Base-by-base conservation (phyloP, 2,797 vertebrate genomes). In the Sebastes itinus region DNA sequence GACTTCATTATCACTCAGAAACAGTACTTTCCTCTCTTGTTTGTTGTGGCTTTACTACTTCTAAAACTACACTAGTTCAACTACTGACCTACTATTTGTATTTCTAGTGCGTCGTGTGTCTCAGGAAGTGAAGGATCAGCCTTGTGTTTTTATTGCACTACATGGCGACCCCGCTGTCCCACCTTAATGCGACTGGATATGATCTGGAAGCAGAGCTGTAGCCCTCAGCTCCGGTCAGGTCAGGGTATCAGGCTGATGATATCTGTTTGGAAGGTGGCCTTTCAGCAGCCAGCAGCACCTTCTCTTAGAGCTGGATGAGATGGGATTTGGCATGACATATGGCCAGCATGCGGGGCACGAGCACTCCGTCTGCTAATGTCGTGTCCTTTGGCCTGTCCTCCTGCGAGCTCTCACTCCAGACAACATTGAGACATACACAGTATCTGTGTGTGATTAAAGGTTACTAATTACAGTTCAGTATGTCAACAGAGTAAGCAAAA, bases 291-390 rank as follows among this genome's bases (percentile, higher is more conserved):
- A 13, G 78, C 84, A 83, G 77, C 84, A 78, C 86, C 87, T 90
- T 85, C 63, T 73, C 77, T 81, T 72, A 55, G 78, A 1, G 1
- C 27, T 22, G 9, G 84, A 82, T 69, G 67, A 75, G 89, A 88
- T 81, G 77, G 74, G 73, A 81, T 92, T 76, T 85, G 80, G 70
- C 68, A 6, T 82, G 87, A 89, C 93, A 92, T 92, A 92, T 91
- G 91, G 91, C 55, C 78, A 60, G 52, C 75, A 68, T 88, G 86
- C 58, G 46, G 87, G 80, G 79, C 55, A 12, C 42, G 11, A 80
- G 83, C 61, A 11, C 58, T 60, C 85, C 85, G 63, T 87, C 88
- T 93, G 90, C 66, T 91, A 81, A 90, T 89, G 92, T 85, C 89
- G 71, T 54, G 59, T 52, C 82, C 90, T 85, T 85, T 93, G 88